These are phyloP conservation scores for Triplophysa bombifrons DNA, from an alignment of 2,797 vertebrate species.

Conservation along the genomic window DNA sequence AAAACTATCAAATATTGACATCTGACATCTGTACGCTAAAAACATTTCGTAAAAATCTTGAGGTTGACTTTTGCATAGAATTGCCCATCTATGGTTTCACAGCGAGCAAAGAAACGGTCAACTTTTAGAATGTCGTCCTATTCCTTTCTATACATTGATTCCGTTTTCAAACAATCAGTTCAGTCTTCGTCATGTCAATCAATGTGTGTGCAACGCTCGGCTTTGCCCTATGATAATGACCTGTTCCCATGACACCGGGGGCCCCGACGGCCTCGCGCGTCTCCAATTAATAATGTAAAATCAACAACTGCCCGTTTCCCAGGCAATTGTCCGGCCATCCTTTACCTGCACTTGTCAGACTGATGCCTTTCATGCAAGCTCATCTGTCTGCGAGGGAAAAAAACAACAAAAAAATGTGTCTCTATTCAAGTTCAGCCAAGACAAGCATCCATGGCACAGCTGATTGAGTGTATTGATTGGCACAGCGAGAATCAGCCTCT, in stretches of 20 bases:
- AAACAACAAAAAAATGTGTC: conserved; percentile 22
- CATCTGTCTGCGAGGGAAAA: conserved; percentile 65
- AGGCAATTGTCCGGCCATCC: conserved; percentile 72
- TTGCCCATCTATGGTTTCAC: no score
- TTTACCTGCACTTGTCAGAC: conserved; percentile 63
- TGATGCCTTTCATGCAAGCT: conserved; percentile 71
- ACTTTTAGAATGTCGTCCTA: conserved; percentile 1
- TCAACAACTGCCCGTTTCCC: conserved; percentile 75
- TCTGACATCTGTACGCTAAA: no score
- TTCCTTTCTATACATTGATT: conserved; percentile 39
- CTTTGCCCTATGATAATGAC: conserved; percentile 76
- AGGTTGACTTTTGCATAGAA: no score
- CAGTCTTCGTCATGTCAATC: conserved; percentile 76
- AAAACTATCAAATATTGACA: neutral
- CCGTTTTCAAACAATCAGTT: conserved; percentile 61
- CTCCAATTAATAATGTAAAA: conserved; percentile 83
- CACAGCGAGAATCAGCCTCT: conserved; percentile 39
- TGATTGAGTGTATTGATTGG: conserved; percentile 55
- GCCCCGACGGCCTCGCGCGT: conserved; percentile 73
- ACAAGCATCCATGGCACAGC: conserved; percentile 56
- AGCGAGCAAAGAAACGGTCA: conserved; percentile 14
- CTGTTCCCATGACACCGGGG: conserved; percentile 73
- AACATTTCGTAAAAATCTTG: no score
- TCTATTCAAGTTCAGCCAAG: conserved; percentile 61
- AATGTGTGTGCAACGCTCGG: conserved; percentile 63